Evolutionary conservation across 2,888 invertebrate species (phyloP).

Genomic region (Phorcus lineatus): DNA sequence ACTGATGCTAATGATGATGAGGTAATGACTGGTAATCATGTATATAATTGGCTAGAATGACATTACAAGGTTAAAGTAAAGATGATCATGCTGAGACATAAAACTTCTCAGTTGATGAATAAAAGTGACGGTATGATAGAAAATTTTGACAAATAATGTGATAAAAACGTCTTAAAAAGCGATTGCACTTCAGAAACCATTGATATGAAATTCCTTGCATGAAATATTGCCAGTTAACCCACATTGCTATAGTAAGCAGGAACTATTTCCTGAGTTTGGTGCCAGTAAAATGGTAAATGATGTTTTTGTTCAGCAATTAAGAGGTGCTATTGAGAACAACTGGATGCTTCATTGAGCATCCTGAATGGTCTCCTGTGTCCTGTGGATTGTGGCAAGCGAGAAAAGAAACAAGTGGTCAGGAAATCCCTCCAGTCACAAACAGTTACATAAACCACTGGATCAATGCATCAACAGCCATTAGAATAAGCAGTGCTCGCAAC

Average conservation of each 20-base stretch:
- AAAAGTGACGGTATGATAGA: too few relatives aligned
- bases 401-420: background rate
- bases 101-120: too few relatives aligned
- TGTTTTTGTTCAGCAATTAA: background rate
- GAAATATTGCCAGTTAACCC: too few relatives aligned
- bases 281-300: background rate
- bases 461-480: background rate
- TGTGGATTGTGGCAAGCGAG: background rate
- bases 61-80: too few relatives aligned
- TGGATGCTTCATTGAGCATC: background rate
- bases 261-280: conserved; percentile 6
- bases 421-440: background rate
- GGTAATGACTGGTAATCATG: too few relatives aligned
- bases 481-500: background rate
- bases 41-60: too few relatives aligned
- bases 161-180: too few relatives aligned
- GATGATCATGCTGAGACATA: too few relatives aligned
- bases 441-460: background rate
- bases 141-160: too few relatives aligned
- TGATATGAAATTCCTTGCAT: too few relatives aligned
- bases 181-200: too few relatives aligned
- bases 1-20: too few relatives aligned
- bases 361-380: background rate
- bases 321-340: background rate
- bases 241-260: background rate